Percentiles rank a stretch among this genome's conserved stretches.
Conservation (phyloP, 1,140 invertebrate species). For the Zaprionus africanus region DNA sequence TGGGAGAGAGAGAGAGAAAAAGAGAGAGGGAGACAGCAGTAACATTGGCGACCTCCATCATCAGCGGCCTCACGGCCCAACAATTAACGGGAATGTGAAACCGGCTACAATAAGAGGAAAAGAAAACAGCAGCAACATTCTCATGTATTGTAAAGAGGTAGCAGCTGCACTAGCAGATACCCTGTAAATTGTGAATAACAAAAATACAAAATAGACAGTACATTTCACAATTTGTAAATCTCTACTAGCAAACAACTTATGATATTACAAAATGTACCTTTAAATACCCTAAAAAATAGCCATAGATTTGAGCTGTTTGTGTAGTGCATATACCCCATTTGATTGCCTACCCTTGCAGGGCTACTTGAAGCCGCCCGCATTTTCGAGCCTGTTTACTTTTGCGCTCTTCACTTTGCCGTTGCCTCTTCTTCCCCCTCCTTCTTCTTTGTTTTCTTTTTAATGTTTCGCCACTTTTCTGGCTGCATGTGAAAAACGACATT, state of each 20-base stretch:
- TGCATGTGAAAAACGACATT: constrained; percentile 38
- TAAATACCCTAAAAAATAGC: neutral
- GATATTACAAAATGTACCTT: too few species aligned
- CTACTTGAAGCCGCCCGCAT: constrained; percentile 10
- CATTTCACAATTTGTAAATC: too few species aligned
- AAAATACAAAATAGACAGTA: neutral
- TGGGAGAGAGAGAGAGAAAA: neutral
- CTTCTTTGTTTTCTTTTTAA: constrained; percentile 26
- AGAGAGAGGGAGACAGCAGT: neutral
- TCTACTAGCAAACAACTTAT: neutral
- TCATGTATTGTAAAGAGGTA: neutral
- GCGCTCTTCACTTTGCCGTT: neutral
- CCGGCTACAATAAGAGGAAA: neutral
- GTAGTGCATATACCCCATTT: neutral
- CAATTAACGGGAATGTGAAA: constrained; percentile 36
- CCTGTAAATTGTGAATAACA: neutral
- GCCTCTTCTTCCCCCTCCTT: neutral
- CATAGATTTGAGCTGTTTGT: neutral
- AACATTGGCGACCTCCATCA: constrained; percentile 4
- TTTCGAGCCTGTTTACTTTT: constrained; percentile 24
- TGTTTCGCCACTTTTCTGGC: constrained; percentile 32
- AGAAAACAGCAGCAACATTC: constrained; percentile 15
- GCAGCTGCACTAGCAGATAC: neutral
- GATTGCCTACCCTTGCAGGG: neutral
- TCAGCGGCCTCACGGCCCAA: constrained; percentile 5